These are phyloP conservation scores for Dromococcyx pavoninus DNA, from an alignment of 2,797 vertebrate species.

Conservation along the genomic window DNA sequence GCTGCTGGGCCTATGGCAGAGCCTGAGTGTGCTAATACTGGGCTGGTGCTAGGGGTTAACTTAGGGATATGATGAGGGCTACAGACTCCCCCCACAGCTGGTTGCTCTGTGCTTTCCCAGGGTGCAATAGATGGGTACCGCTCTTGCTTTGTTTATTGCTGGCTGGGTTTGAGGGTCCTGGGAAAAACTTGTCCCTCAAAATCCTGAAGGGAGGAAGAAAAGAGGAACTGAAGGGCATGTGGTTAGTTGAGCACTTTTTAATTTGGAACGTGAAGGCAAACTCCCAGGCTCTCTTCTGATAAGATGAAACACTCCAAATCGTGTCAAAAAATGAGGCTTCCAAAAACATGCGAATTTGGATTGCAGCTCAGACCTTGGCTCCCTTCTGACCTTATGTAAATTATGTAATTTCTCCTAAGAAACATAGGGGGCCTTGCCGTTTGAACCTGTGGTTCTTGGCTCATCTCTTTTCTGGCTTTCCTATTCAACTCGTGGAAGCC, in stretches of 20 bases:
- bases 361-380: not conserved
- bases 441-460: constrained; percentile 42
- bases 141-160: not conserved
- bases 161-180: constrained; percentile 1
- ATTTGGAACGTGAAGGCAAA: not conserved
- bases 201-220: not conserved
- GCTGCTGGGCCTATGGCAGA: not conserved
- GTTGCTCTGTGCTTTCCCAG: not conserved
- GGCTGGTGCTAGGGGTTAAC: not conserved
- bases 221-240: not conserved
- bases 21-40: not conserved
- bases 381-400: constrained; percentile 23
- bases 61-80: not conserved
- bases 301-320: constrained; percentile 31
- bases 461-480: constrained; percentile 20
- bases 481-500: constrained; percentile 3
- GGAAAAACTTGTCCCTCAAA: constrained; percentile 22
- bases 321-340: constrained; percentile 42
- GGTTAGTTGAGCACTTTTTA: not conserved
- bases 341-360: constrained; percentile 20
- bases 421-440: constrained; percentile 26
- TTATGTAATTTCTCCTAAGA: constrained; percentile 20
- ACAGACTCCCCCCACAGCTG: not conserved
- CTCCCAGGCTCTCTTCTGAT: constrained; percentile 42
- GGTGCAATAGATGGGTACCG: not conserved